Conservation (phyloP, 2,888 invertebrate genomes). For the Harpalus rubripes region DNA sequence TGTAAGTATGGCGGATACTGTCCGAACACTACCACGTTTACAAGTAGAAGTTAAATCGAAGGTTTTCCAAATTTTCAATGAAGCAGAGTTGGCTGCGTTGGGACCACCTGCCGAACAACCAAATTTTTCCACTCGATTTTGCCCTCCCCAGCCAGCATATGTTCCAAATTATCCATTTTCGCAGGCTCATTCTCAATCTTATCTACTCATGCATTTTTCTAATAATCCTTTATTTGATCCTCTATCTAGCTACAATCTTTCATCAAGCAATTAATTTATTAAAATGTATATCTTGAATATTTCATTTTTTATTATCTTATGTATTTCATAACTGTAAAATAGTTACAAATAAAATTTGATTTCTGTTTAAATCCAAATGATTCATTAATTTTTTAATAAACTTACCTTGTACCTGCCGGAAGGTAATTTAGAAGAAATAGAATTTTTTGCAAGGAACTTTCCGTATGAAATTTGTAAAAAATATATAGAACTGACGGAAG, state of each 20-base stretch:
- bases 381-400: conserved; percentile 6
- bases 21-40: conserved; percentile 26
- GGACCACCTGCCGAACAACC: conserved; percentile 7
- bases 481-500: too few relatives aligned
- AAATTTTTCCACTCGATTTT: not conserved
- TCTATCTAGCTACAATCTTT: not conserved
- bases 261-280: not conserved
- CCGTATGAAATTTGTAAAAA: too few relatives aligned
- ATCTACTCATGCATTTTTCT: not conserved
- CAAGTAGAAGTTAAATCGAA: conserved; percentile 38
- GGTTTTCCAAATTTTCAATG: conserved; percentile 35
- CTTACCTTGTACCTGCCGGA: not conserved
- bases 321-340: not conserved
- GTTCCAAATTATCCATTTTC: not conserved
- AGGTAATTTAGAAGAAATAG: too few relatives aligned
- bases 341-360: not conserved
- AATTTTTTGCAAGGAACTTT: too few relatives aligned
- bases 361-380: conserved; percentile 1
- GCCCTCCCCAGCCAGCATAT: not conserved
- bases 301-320: not conserved
- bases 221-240: conserved; percentile 7
- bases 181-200: not conserved
- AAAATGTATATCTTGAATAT: not conserved
- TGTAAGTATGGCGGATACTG: conserved; percentile 41
- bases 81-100: conserved; percentile 4